These are phyloP conservation scores for Phodopus roborovskii DNA, from an alignment of 2,113 vertebrate genomes.

Conservation along the genomic window DNA sequence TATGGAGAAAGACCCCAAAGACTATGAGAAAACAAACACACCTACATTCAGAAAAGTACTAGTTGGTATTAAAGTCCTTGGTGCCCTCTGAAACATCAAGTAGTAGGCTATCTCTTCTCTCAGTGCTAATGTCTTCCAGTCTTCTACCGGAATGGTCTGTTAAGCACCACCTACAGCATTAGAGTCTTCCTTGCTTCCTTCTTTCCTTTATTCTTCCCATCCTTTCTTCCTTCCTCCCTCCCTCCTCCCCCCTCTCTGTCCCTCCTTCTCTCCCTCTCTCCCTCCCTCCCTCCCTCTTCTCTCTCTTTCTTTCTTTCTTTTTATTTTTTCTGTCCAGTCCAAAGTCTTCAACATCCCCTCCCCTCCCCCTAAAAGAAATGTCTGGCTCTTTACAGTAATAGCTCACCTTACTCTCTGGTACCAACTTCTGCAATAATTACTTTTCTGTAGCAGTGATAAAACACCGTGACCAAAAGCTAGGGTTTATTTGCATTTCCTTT, in stretches of 20 bases:
- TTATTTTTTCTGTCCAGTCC: not conserved
- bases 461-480: not conserved
- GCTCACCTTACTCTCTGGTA: not conserved
- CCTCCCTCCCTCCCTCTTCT: too few relatives aligned
- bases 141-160: not conserved
- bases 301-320: not conserved
- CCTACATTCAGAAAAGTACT: not conserved
- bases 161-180: not conserved
- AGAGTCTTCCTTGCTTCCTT: too few relatives aligned
- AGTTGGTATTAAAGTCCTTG: not conserved
- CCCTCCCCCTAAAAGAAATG: not conserved
- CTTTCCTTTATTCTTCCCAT: too few relatives aligned
- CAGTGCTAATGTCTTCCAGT: not conserved
- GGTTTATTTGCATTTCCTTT: not conserved
- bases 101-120: not conserved
- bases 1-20: too few relatives aligned
- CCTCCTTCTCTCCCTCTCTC: too few relatives aligned
- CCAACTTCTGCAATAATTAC: not conserved
- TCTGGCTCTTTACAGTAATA: not conserved
- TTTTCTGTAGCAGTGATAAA: not conserved
- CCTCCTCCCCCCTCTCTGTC: too few relatives aligned
- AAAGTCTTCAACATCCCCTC: not conserved
- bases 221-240: too few relatives aligned
- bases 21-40: not conserved
- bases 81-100: not conserved